Evolutionary conservation across 2,888 invertebrate species (phyloP), one percentile per base, ranked within the genome.

Genomic region (Muschampia staudingeri): DNA sequence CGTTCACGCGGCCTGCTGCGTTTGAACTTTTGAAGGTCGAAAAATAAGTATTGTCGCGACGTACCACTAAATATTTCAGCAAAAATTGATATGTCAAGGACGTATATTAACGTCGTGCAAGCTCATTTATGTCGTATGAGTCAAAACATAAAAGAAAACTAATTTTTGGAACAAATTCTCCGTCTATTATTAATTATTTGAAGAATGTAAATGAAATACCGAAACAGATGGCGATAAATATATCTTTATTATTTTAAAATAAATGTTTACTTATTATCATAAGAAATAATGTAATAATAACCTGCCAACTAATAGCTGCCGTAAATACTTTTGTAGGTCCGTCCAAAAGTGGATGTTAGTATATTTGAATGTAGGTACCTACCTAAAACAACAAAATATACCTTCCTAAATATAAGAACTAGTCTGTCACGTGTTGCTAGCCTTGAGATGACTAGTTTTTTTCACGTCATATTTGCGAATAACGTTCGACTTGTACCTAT

Each of bases 1-100:
- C 91, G 89, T 93, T 94, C 91, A 65, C 30, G 65, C 65, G 65
- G 65, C 65, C 65, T 30, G 88, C 92, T 90, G 86, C 83, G 93
- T 93, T 94, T 94, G 93, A 95, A 95, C 94, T 95, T 94, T 95
- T 94, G 94, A 96, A 96, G 96, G 96, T 96, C 94, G 93, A 95
- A 95, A 96, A 95, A 87, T 87, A 88, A 81, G 88, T 81, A 82
- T 82, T 44, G 72, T 73, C 48, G 34, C 52, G 19, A 75, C 75
- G 12, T 56, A 37, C 19, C 30, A 34, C 30, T 48, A 34, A 48
- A 72, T 72, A 72, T 72, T 72, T 72, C 72, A 72, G 14, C 30
- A 44, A 70, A 48, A 76, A 42, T 76, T 42, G 19, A 76, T 44
- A 76, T 11, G 48, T 48, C 48, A 69, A 67, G 30, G 52, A n/a